Evolutionary conservation across 2,888 invertebrate species (phyloP).

Genomic region (Caenorhabditis macrosperma): DNA sequence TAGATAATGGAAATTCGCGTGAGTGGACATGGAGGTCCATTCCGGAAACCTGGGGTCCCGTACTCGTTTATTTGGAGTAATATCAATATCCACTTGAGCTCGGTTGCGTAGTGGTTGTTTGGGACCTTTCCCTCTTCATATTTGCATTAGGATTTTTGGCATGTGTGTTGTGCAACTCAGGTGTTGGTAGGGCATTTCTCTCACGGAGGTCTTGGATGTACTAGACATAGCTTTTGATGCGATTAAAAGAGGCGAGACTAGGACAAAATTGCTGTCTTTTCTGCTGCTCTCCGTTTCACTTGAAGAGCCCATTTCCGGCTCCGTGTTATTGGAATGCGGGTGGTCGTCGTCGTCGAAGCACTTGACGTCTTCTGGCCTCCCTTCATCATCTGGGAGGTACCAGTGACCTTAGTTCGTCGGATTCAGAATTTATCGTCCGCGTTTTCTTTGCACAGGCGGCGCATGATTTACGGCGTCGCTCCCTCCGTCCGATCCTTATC

Average conservation of each 20-base stretch:
- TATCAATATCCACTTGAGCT: conserved; percentile 57
- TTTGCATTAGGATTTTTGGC: conserved; percentile 50
- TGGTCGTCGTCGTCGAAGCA: conserved; percentile 40
- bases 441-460: conserved; percentile 53
- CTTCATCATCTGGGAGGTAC: conserved; percentile 19
- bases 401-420: conserved; percentile 51
- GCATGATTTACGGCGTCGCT: conserved; percentile 57
- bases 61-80: conserved; percentile 40
- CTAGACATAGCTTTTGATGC: conserved; percentile 46
- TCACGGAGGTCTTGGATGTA: conserved; percentile 31
- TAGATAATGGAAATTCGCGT: conserved; percentile 18
- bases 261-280: conserved; percentile 47
- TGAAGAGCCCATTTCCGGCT: conserved; percentile 58
- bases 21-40: background rate
- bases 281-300: conserved; percentile 45
- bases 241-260: conserved; percentile 39
- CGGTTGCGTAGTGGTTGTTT: conserved; percentile 48
- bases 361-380: conserved; percentile 44
- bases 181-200: conserved; percentile 35
- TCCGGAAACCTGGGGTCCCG: conserved; percentile 24
- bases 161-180: conserved; percentile 49
- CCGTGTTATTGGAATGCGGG: conserved; percentile 56
- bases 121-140: conserved; percentile 23
- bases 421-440: conserved; percentile 56
- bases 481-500: conserved; percentile 52